Evolutionary conservation across 2,113 vertebrate species (phyloP), one percentile per base, ranked within the genome.

Genomic region (Mormyrus iriodes): DNA sequence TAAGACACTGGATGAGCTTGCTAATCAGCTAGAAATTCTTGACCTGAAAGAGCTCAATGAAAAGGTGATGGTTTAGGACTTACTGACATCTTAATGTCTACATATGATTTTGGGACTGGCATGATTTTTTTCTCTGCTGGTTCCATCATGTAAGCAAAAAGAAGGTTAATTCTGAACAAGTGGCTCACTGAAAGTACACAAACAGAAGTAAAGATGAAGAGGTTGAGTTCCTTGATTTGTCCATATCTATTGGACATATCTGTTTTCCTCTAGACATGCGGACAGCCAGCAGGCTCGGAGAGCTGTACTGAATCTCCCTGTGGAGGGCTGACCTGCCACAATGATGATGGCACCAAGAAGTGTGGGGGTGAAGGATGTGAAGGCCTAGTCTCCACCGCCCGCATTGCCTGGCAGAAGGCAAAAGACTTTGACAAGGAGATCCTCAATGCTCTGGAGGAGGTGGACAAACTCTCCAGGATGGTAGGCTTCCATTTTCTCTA

Each of bases 391-490:
- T 95, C 95, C 0, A 91, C 94, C 0, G 97, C 98, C 55, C 94
- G 96, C 90, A 94, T 4, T 0, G 95, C 96, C 91, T 97, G 97
- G 96, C 95, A 94, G 91, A 98, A 96, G 87, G 95, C 97, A 89
- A 95, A 93, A 91, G 96, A 98, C 90, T 97, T 97, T 39, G 97
- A 99, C 92, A 94, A 93, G 91, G 97, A 99, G 61, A 97, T 99
- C 88, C 90, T 94, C 90, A 96, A 92, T 3, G 97, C 97, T 3
- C 95, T 99, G 94, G 96, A 97, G 88, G 98, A 99, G 88, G 97
- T 99, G 91, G 98, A 99, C 89, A 97, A 97, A 90, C 97, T 99
- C 87, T 98, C 97, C 52, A 97, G 95, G 94, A 97, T 97, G 97
- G 98, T 99, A 96, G 94, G 94, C 88, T n/a, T 24, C 3, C 76